Conservation (phyloP, 2,888 invertebrate genomes). For the Tenodera sinensis region DNA sequence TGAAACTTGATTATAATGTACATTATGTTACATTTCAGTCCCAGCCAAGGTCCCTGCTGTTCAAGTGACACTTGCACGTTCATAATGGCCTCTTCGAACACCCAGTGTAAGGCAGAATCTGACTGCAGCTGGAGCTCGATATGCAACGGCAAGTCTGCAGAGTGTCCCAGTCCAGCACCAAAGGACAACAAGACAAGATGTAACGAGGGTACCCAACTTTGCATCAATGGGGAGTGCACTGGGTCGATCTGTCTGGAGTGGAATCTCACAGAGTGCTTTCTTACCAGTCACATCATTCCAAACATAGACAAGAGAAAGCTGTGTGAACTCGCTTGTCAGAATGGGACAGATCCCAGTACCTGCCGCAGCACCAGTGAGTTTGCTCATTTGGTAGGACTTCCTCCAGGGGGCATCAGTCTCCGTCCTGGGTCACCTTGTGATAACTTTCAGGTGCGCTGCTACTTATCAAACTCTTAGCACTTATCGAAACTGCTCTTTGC, state of each 20-base stretch:
- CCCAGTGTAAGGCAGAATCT: constrained; percentile 76
- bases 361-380: constrained; percentile 88
- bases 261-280: constrained; percentile 92
- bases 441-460: constrained; percentile 76
- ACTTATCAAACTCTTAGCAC: not conserved
- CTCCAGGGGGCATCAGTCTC: constrained; percentile 77
- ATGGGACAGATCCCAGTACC: constrained; percentile 65
- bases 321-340: constrained; percentile 96
- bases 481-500: not conserved
- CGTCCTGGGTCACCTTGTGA: constrained; percentile 97
- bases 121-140: constrained; percentile 87
- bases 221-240: constrained; percentile 85
- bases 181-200: constrained; percentile 90
- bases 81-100: constrained; percentile 59
- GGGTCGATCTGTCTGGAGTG: constrained; percentile 95
- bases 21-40: constrained; percentile 60
- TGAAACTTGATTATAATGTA: no score
- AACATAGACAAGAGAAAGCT: constrained; percentile 79
- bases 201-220: constrained; percentile 84
- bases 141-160: constrained; percentile 81
- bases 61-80: constrained; percentile 73
- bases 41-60: constrained; percentile 98
- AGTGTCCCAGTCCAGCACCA: constrained; percentile 80
- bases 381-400: constrained; percentile 66
- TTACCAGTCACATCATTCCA: constrained; percentile 72